Percentiles rank a stretch among this genome's conserved stretches.
phyloP scores from a whole-genome alignment of 2,888 invertebrate species.

The Elmis aenea region DNA sequence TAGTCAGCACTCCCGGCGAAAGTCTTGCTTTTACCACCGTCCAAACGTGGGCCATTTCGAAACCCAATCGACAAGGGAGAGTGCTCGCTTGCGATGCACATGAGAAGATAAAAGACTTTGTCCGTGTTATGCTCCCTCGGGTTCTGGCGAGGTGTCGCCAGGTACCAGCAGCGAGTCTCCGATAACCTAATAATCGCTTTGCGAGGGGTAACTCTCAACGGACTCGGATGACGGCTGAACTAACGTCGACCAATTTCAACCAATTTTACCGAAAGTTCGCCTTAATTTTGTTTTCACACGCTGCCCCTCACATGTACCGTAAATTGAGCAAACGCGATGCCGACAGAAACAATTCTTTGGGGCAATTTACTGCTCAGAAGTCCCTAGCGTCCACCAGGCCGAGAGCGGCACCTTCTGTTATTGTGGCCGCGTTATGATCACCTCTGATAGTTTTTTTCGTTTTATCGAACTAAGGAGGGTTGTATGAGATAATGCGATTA shows the following conservation, averaged over 20 bases:
- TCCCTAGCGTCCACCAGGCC: slow-evolving; percentile 22
- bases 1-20: slow-evolving; percentile 42
- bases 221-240: slow-evolving; percentile 37
- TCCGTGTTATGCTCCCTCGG: slow-evolving; percentile 24
- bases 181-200: slow-evolving; percentile 48
- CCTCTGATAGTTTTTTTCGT: slow-evolving; percentile 27
- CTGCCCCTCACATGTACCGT: slow-evolving; percentile 38
- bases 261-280: slow-evolving; percentile 56
- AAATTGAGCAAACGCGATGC: slow-evolving; percentile 42
- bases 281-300: slow-evolving; percentile 55
- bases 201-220: slow-evolving; percentile 44
- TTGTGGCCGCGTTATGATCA: slow-evolving; percentile 26
- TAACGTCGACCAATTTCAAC: slow-evolving; percentile 54
- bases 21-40: slow-evolving; percentile 33
- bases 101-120: slow-evolving; percentile 37
- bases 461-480: slow-evolving; percentile 38
- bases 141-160: slow-evolving; percentile 32
- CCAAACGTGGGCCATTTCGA: slow-evolving; percentile 34
- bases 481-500: slow-evolving; percentile 43
- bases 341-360: slow-evolving; percentile 41
- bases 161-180: slow-evolving; percentile 26
- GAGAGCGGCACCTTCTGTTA: slow-evolving; percentile 19
- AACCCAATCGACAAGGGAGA: slow-evolving; percentile 31
- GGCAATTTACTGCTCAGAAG: slow-evolving; percentile 37
- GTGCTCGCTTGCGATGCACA: slow-evolving; percentile 31